phyloP scores from a whole-genome alignment of 1,140 invertebrate species.

The Pseudachorutes palmiensis region DNA sequence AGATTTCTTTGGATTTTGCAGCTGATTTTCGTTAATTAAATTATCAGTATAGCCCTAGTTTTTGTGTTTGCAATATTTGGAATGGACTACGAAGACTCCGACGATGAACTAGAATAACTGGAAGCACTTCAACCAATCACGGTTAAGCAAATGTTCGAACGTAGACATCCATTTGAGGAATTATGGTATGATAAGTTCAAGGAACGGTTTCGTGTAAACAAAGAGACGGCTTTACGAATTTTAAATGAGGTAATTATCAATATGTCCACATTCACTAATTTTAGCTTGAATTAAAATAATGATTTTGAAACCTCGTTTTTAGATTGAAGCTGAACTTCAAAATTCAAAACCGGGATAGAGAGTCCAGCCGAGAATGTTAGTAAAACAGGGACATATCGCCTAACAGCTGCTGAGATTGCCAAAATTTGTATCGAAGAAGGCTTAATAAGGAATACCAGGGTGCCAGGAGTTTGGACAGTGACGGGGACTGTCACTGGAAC shows the following conservation, averaged over 20 bases:
- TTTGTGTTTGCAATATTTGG: background rate
- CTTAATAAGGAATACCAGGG: background rate
- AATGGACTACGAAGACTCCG: background rate
- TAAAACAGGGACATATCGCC: background rate
- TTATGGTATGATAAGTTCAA: background rate
- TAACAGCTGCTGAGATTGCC: background rate
- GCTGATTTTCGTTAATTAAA: background rate
- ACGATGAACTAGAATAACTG: background rate
- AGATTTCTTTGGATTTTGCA: background rate
- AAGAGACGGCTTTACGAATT: background rate
- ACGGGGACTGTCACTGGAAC: background rate
- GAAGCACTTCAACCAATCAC: background rate
- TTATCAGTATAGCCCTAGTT: background rate
- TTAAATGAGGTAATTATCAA: background rate
- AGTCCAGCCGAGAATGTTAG: background rate
- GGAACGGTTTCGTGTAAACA: background rate
- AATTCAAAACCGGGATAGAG: background rate
- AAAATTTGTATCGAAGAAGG: background rate
- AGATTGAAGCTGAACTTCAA: conserved; percentile 11
- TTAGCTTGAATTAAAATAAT: background rate
- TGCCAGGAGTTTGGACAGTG: background rate
- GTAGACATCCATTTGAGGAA: conserved; percentile 7
- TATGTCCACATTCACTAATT: background rate
- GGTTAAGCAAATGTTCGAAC: background rate
- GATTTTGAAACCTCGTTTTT: background rate